phyloP scores from a whole-genome alignment of 2,113 vertebrate genomes.

The Alouatta palliata region DNA sequence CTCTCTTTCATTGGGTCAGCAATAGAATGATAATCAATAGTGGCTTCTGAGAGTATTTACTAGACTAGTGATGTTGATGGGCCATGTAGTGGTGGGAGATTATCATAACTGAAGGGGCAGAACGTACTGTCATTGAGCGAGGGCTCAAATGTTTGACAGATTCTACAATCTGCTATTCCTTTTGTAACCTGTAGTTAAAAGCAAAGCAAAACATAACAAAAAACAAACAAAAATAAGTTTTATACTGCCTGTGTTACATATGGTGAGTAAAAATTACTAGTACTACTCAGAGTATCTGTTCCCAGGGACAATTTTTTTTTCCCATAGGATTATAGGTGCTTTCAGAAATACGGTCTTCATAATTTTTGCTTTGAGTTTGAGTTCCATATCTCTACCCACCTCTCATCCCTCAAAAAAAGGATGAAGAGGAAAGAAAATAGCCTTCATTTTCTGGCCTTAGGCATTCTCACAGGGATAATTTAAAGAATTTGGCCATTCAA shows the following conservation, averaged over 20 bases:
- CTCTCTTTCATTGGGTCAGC: neutral
- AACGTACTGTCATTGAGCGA: neutral
- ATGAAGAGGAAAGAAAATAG: neutral
- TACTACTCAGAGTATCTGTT: neutral
- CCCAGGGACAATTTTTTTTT: neutral
- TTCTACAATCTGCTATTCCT: neutral
- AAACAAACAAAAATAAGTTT: neutral
- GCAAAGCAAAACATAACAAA: neutral
- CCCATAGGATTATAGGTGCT: neutral
- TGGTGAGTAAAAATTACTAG: neutral
- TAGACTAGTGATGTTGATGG: neutral
- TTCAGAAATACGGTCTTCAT: neutral
- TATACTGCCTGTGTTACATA: neutral
- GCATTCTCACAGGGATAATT: neutral
- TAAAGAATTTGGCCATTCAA: neutral
- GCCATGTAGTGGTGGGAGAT: neutral
- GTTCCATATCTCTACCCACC: neutral
- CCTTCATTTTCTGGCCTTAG: neutral
- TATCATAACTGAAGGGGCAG: neutral
- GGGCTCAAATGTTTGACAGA: neutral
- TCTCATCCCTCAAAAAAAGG: no score
- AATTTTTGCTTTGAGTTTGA: neutral
- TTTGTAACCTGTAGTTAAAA: neutral
- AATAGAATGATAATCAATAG: neutral
- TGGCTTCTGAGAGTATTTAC: neutral